phyloP scores from a whole-genome alignment of 1,140 invertebrate genomes.

The Lordiphosa mommai region DNA sequence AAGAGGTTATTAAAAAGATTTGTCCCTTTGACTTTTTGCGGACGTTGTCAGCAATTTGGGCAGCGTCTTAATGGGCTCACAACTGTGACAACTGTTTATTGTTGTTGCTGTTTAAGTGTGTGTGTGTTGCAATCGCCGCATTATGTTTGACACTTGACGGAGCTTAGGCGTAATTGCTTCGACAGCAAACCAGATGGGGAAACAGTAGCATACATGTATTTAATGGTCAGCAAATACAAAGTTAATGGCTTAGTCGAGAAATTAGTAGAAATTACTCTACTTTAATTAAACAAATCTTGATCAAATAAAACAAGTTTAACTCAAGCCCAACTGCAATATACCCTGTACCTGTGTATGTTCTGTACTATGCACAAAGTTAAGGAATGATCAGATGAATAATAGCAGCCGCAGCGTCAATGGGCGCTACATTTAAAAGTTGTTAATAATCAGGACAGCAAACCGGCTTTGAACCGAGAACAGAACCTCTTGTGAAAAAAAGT shows the following conservation, averaged over 20 bases:
- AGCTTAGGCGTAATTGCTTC: conserved; percentile 69
- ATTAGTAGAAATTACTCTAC: conserved; percentile 29
- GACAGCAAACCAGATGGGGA: conserved; percentile 40
- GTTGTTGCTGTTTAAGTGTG: conserved; percentile 27
- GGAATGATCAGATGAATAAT: too few relatives aligned
- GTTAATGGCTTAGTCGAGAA: conserved; percentile 62
- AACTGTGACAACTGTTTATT: conserved; percentile 59
- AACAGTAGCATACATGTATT: conserved; percentile 44
- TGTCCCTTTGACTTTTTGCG: conserved; percentile 47
- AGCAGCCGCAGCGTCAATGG: too few relatives aligned
- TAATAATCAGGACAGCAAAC: too few relatives aligned
- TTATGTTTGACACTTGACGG: conserved; percentile 70
- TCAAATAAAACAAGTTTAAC: too few relatives aligned
- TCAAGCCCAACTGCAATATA: too few relatives aligned
- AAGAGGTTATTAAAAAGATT: conserved; percentile 71
- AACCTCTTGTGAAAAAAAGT: too few relatives aligned
- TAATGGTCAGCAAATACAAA: conserved; percentile 72
- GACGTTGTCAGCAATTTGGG: conserved; percentile 59
- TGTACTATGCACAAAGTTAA: too few relatives aligned
- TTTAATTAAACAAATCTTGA: too few relatives aligned
- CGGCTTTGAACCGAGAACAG: too few relatives aligned
- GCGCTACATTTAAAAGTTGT: too few relatives aligned
- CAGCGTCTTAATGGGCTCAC: conserved; percentile 56
- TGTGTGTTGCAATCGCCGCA: conserved; percentile 40
- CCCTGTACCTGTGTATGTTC: too few relatives aligned